Evolutionary conservation across 2,888 invertebrate genomes (phyloP), one percentile per base, ranked within the genome.

Genomic region (Drosophila engyochracea): DNA sequence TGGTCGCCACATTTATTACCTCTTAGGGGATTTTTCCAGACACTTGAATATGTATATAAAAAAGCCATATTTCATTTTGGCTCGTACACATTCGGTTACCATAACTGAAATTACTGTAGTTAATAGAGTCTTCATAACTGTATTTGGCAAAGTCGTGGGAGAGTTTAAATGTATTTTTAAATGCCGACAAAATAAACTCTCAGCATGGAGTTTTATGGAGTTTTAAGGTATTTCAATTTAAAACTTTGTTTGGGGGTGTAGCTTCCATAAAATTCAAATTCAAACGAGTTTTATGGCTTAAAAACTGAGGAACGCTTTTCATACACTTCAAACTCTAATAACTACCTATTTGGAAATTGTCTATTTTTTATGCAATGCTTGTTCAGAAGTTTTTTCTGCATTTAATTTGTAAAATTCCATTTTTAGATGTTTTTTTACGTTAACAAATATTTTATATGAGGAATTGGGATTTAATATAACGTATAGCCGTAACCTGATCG

Each of bases 1-100:
- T 87, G 86, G 83, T 68, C 73, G 61, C 49, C 62, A 70, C 89
- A 85, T 85, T 85, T 90, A 71, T 90, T 65, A 89, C 53, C 61
- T 39, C 61, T 52, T 31, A 35, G 79, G 76, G 70, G 79, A 89
- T 81, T 85, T 72, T 59, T 14, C 31, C 58, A 41, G 28, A 28
- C 41, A 4, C 39, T 19, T 57, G 39, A 31, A 28, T 65, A 44
- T 69, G 76, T 70, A 68, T 49, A 69, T 62, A 65, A 83, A 79
- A 64, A 64, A 66, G 60, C 55, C 57, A 84, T 85, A 76, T 80
- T 70, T 76, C 81, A 82, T 76, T 74, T 70, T 22, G 14, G 31
- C 70, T 41, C 39, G 22, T 35, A 70, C 70, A 57, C 41, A 68
- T 79, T 81, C 62, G 67, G 33, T 44, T 41, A 35, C 59, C 52